Percentiles rank a stretch among this genome's conserved stretches.
phyloP scores from a whole-genome alignment of 1,140 invertebrate genomes.

The Ceratosolen fusciceps region DNA sequence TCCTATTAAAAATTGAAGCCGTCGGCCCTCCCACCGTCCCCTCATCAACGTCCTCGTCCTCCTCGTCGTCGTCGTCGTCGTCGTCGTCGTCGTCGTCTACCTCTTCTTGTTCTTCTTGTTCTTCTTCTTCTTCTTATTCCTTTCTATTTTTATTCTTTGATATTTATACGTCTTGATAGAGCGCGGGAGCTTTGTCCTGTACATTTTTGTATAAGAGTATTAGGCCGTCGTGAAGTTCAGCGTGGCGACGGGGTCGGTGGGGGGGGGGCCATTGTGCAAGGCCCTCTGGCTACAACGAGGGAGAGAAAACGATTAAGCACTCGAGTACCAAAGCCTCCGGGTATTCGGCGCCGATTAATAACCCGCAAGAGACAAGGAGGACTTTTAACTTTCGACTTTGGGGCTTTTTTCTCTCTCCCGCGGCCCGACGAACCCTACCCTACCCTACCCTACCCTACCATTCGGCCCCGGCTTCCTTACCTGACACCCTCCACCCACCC shows the following conservation, averaged over 20 bases:
- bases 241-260: not conserved
- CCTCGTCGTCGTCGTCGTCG: too few species aligned
- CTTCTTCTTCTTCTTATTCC: too few species aligned
- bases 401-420: not conserved
- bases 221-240: conserved; percentile 22
- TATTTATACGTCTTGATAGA: conserved; percentile 38
- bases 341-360: conserved; percentile 42
- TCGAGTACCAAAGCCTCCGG: not conserved
- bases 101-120: too few species aligned
- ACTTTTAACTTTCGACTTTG: conserved; percentile 24
- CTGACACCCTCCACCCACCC: too few species aligned
- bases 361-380: conserved; percentile 10
- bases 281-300: conserved; percentile 21
- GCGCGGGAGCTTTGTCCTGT: conserved; percentile 1
- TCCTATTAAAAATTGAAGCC: conserved; percentile 49
- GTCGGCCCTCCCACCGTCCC: too few species aligned
- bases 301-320: conserved; percentile 23
- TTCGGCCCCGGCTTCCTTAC: not conserved
- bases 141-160: too few species aligned
- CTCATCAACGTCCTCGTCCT: too few species aligned
- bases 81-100: too few species aligned
- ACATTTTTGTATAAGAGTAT: conserved; percentile 47
- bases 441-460: too few species aligned
- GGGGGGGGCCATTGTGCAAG: too few species aligned
- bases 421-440: too few species aligned